Percentiles rank a stretch among this genome's conserved stretches.
Evolutionary conservation across 2,888 invertebrate species (phyloP).

Genomic region (Synergus gifuensis): DNA sequence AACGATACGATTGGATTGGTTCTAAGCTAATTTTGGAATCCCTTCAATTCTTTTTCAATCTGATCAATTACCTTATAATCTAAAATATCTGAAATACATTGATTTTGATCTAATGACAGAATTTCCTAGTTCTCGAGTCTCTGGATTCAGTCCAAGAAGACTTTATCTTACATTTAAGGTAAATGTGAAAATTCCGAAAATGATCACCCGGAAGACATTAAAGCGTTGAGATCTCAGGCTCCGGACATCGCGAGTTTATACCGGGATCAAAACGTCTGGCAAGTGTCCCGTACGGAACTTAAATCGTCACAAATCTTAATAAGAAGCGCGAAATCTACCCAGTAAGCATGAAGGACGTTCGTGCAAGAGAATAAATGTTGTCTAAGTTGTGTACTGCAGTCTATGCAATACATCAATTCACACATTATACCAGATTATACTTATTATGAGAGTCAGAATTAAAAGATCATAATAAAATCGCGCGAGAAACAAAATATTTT

Average conservation of each 20-base stretch:
- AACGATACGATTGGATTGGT: slow-evolving; percentile 42
- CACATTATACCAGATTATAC: background rate
- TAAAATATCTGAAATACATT: background rate
- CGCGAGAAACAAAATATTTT: too few relatives aligned
- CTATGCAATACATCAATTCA: background rate
- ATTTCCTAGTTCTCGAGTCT: background rate
- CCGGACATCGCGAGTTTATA: slow-evolving; percentile 39
- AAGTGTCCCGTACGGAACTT: slow-evolving; percentile 34
- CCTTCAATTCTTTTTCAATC: slow-evolving; percentile 42
- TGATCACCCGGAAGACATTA: slow-evolving; percentile 35
- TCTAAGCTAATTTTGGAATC: slow-evolving; percentile 39
- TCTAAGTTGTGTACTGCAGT: background rate
- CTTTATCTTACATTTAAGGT: background rate
- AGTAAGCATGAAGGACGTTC: slow-evolving; percentile 3
- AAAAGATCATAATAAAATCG: too few relatives aligned
- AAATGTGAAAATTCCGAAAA: slow-evolving; percentile 2
- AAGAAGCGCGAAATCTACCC: slow-evolving; percentile 11
- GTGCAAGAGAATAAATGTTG: background rate
- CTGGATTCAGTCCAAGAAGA: slow-evolving; percentile 29
- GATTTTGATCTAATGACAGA: background rate
- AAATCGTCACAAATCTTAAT: slow-evolving; percentile 37
- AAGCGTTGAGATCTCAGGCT: slow-evolving; percentile 15
- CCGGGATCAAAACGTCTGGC: slow-evolving; percentile 34
- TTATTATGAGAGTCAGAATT: too few relatives aligned
- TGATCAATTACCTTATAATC: background rate